A percentile compares a stretch with the other conserved stretches of the same genome.
Conservation (phyloP, 2,888 invertebrate species). For the Sepioteuthis lessoniana region DNA sequence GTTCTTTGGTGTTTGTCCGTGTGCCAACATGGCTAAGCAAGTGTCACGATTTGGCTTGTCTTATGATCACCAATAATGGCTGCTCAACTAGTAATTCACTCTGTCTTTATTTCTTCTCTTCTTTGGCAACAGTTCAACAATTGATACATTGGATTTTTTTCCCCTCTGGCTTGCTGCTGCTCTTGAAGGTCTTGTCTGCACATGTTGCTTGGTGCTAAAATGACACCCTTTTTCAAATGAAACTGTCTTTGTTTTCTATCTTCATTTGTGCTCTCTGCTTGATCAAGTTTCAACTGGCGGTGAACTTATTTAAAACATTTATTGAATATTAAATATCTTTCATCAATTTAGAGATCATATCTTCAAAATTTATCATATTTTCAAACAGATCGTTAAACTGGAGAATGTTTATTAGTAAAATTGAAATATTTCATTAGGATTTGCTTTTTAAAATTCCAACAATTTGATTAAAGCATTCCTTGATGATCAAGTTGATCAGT, state of each 20-base stretch:
- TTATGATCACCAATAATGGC: constrained; percentile 33
- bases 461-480: background rate
- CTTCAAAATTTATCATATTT: background rate
- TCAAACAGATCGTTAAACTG: too few species aligned
- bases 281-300: background rate
- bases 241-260: background rate
- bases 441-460: background rate
- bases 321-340: background rate
- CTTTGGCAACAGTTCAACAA: background rate
- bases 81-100: constrained; percentile 2
- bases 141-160: background rate
- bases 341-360: background rate
- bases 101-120: background rate
- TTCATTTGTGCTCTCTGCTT: background rate
- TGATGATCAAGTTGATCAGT: background rate
- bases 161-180: background rate
- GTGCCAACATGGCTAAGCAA: background rate
- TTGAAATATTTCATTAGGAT: background rate
- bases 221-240: background rate
- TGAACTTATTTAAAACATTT: background rate
- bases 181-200: constrained; percentile 8
- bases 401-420: background rate
- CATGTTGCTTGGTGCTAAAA: constrained; percentile 2
- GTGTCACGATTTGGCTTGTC: constrained; percentile 33
- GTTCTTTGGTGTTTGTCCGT: constrained; percentile 10